Evolutionary conservation across 2,888 invertebrate species (phyloP).

Genomic region (Balanococcus diminutus): DNA sequence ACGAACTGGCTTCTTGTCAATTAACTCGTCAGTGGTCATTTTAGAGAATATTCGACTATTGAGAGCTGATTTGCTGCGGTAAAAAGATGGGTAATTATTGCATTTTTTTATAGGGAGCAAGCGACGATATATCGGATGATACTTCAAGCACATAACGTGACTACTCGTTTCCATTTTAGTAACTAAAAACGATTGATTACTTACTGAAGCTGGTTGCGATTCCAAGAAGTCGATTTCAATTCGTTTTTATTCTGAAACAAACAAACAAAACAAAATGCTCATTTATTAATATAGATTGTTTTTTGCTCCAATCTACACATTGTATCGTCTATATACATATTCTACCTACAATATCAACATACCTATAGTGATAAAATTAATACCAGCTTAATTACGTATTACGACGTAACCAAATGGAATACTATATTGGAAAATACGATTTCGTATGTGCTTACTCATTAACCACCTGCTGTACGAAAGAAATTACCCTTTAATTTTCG

Average conservation of each 20-base stretch:
- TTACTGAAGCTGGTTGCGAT: too few relatives aligned
- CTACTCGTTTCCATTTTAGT: too few relatives aligned
- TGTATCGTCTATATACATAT: too few relatives aligned
- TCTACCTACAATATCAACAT: not conserved
- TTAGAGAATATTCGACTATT: not conserved
- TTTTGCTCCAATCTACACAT: not conserved
- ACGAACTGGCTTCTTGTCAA: not conserved
- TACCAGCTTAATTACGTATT: slow-evolving; percentile 3
- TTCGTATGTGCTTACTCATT: not conserved
- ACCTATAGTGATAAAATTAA: not conserved
- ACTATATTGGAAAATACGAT: not conserved
- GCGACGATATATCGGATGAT: too few relatives aligned
- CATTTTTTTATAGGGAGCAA: not conserved
- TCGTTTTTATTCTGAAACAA: not conserved
- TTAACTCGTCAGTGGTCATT: not conserved
- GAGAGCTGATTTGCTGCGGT: too few relatives aligned
- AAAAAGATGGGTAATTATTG: not conserved
- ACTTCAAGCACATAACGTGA: too few relatives aligned
- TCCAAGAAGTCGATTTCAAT: not conserved
- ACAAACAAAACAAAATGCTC: not conserved
- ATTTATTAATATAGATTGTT: not conserved
- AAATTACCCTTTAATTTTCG: slow-evolving; percentile 17
- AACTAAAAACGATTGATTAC: too few relatives aligned
- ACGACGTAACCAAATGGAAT: not conserved
- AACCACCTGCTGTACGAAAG: not conserved